These are phyloP conservation scores for Girardia tigrina DNA, from an alignment of 2,888 invertebrate genomes.

Conservation along the genomic window DNA sequence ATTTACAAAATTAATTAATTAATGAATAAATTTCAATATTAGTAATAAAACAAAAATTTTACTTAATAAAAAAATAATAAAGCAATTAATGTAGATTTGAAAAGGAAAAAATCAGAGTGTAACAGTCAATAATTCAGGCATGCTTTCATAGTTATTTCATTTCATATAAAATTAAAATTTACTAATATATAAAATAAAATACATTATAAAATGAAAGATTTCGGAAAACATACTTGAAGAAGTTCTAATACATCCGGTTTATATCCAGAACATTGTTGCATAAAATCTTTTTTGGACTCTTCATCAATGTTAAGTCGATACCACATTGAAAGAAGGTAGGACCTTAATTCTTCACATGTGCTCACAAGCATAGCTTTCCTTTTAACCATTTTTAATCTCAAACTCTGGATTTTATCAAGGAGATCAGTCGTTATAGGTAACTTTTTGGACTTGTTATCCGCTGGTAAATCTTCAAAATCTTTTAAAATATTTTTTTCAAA, in stretches of 20 bases:
- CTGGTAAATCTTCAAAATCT: neutral
- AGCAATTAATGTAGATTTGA: too few species aligned
- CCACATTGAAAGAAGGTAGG: slow-evolving; percentile 34
- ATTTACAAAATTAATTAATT: too few species aligned
- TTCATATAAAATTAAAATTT: too few species aligned
- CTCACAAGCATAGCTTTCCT: slow-evolving; percentile 37
- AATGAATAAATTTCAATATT: too few species aligned
- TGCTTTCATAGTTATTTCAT: too few species aligned
- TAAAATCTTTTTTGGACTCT: slow-evolving; percentile 25
- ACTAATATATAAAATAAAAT: too few species aligned
- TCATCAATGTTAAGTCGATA: slow-evolving; percentile 10
- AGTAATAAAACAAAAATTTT: too few species aligned
- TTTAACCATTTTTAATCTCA: slow-evolving; percentile 35
- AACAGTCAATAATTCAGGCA: too few species aligned
- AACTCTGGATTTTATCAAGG: slow-evolving; percentile 19
- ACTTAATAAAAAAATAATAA: too few species aligned
- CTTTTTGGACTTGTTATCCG: neutral
- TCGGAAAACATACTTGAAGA: too few species aligned
- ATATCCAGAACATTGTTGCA: slow-evolving; percentile 28
- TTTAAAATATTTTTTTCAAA: slow-evolving; percentile 21
- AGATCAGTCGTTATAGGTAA: slow-evolving; percentile 9
- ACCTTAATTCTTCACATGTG: slow-evolving; percentile 36
- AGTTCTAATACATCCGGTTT: slow-evolving; percentile 30
- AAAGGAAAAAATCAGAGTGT: too few species aligned
- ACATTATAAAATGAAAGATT: too few species aligned